A percentile compares a stretch with the other conserved stretches of the same genome.
These are phyloP conservation scores for Holocentrus rufus DNA, from an alignment of 2,797 vertebrate genomes.

Conservation along the genomic window DNA sequence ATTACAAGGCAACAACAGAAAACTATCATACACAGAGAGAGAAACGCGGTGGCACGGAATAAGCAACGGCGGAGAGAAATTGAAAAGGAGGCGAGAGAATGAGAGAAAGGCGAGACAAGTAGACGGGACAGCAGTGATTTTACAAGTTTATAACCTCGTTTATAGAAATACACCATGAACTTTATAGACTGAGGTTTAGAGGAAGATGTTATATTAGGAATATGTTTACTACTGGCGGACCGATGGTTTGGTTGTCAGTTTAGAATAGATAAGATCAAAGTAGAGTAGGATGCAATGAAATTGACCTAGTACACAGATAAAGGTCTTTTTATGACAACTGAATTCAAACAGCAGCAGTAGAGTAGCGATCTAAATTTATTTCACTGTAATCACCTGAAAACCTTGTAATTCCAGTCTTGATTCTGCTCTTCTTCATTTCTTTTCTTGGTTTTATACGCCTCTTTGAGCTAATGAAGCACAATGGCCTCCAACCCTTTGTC, in stretches of 20 bases:
- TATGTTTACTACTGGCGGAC: conserved; percentile 20
- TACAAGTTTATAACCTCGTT: conserved; percentile 5
- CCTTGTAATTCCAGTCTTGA: background rate
- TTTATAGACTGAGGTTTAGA: background rate
- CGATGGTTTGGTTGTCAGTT: background rate
- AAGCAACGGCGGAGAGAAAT: conserved; percentile 8
- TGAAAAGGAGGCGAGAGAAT: background rate
- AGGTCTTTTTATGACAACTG: background rate
- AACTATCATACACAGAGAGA: conserved; percentile 45
- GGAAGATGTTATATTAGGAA: conserved; percentile 22
- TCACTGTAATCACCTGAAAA: conserved; percentile 26
- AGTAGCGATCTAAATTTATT: conserved; percentile 24
- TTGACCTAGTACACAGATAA: background rate
- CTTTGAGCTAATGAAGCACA: no score
- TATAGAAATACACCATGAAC: conserved; percentile 17
- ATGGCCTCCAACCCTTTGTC: background rate
- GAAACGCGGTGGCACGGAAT: conserved; percentile 11
- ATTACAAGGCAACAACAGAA: conserved; percentile 48
- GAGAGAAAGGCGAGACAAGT: background rate
- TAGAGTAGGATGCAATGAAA: background rate
- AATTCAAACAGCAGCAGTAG: conserved; percentile 11
- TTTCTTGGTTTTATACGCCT: background rate
- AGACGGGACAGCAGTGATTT: background rate
- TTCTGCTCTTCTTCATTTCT: background rate
- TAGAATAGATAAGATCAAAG: background rate